Evolutionary conservation across 1,140 invertebrate genomes (phyloP), one percentile per base, ranked within the genome.

Genomic region (Hypsibius dujardini): DNA sequence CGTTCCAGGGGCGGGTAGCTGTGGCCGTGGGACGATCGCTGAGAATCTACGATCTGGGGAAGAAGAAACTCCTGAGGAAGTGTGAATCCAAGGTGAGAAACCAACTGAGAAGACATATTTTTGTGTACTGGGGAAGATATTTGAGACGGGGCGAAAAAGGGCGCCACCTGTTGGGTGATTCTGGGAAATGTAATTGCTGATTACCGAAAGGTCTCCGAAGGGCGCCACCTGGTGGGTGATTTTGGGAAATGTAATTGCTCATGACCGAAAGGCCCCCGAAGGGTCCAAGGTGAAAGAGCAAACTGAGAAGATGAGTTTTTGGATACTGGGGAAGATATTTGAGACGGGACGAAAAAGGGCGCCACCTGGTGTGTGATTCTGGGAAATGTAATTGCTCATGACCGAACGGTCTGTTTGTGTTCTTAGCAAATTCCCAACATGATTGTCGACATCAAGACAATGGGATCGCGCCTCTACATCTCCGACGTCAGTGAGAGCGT

Each of bases 401-500:
- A 62, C 40, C 70, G 15, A 59, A 3, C 40, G 28, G 15, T 69
- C 7, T 69, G 7, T 69, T 60, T 45, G 7, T 7, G 15, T 69
- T 69, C 28, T 70, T 79, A 88, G 85, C 92, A 96, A 80, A 89
- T 98, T 80, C 93, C 95, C 14, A 93, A 97, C 78, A 85, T 89
- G 69, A 91, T 99, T 71, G 87, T 92, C 0, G 89, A 89, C 72
- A 93, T 99, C 71, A 89, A 94, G 78, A 87, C 91, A 0, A 87
- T 94, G 75, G 93, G 95, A 0, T 88, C 93, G 76, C 84, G 96
- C 69, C 89, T 99, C 46, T 92, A 90, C 76, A 95, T 95, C 0
- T 87, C 89, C 0, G 96, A 99, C 80, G 88, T 97, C 0, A 94
- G 98, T 79, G 95, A 99, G 78, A 95, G 92, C 47, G 88, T 98